Base-by-base conservation (phyloP, 2,888 invertebrate genomes). In the Cephus nigrinus region DNA sequence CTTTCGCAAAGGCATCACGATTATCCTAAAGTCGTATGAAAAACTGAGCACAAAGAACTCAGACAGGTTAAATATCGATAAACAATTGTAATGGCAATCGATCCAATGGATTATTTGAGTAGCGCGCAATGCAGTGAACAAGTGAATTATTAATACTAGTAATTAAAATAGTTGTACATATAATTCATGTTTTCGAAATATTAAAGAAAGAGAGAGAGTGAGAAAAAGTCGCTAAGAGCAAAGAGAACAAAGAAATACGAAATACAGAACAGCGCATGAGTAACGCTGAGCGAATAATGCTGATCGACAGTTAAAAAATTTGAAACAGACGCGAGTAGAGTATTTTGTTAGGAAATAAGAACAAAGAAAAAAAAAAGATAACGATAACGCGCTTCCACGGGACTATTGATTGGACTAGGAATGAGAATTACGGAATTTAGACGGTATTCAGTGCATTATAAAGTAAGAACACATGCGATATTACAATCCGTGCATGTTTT, bases 401-500 rank as follows among this genome's bases (percentile, higher is more conserved):
- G 55, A 23, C 55, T 55, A 55, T 9, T 9, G 55, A 55, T 55
- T 23, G 23, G 5, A 55, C 55, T 55, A 55, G 23, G 55, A 55
- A 55, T 55, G 55, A 55, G 23, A 55, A 55, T 55, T 9, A 55
- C 55, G 55, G 2, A 15, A 55, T 55, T 55, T 55, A 23, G 76
- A 69, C 73, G 74, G 75, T 79, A 76, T 74, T 79, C 77, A 76
- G 76, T 78, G 79, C 72, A 78, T 81, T 78, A 75, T 81, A 76
- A 78, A 72, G 81, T 78, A 76, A 72, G 76, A 55, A 71, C 71
- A 81, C 81, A 76, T 80, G 81, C 78, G 79, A 79, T 78, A 80
- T 81, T 79, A 80, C 77, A 82, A 81, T 82, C 78, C 78, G 77
- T 80, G 80, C 78, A 80, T 80, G 77, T 81, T 73, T 73, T 77